Percentiles rank a stretch among this genome's conserved stretches.
phyloP scores from a whole-genome alignment of 1,140 invertebrate genomes.

The Laodelphax striatellus region DNA sequence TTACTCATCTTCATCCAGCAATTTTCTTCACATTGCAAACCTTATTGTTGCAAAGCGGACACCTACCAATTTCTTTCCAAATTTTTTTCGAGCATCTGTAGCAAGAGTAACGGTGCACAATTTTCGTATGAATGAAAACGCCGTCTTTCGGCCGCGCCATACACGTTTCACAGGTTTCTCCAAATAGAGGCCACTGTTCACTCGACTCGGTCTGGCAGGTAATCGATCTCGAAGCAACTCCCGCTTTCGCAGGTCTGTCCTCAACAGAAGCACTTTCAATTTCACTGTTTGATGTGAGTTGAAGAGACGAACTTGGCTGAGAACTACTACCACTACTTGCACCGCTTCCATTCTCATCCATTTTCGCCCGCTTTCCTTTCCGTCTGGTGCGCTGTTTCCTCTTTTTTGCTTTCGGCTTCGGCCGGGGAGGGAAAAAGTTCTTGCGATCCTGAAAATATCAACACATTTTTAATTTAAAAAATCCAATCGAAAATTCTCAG shows the following conservation, averaged over 20 bases:
- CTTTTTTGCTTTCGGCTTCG: neutral
- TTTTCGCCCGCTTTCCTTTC: neutral
- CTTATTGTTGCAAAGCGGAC: conserved; percentile 10
- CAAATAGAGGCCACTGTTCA: neutral
- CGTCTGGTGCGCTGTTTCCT: neutral
- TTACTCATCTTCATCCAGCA: too few relatives aligned
- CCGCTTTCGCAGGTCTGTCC: neutral
- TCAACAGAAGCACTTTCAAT: too few relatives aligned
- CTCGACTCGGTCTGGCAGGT: neutral
- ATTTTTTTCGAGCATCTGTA: conserved; percentile 11
- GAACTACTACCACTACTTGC: neutral
- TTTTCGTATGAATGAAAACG: conserved; percentile 11
- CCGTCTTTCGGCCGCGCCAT: conserved; percentile 7
- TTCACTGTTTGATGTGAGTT: too few relatives aligned
- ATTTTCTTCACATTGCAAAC: conserved; percentile 2
- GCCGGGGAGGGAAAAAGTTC: conserved; percentile 8
- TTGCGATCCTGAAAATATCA: conserved; percentile 7
- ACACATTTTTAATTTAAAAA: neutral
- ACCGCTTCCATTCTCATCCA: neutral
- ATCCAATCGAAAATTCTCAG: too few relatives aligned
- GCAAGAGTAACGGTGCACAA: conserved; percentile 9
- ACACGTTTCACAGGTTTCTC: conserved; percentile 9
- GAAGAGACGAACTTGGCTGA: too few relatives aligned
- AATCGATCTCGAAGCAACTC: neutral
- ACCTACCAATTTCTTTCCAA: conserved; percentile 10